phyloP scores from a whole-genome alignment of 2,888 invertebrate species.

The Gonocerus acuteangulatus region DNA sequence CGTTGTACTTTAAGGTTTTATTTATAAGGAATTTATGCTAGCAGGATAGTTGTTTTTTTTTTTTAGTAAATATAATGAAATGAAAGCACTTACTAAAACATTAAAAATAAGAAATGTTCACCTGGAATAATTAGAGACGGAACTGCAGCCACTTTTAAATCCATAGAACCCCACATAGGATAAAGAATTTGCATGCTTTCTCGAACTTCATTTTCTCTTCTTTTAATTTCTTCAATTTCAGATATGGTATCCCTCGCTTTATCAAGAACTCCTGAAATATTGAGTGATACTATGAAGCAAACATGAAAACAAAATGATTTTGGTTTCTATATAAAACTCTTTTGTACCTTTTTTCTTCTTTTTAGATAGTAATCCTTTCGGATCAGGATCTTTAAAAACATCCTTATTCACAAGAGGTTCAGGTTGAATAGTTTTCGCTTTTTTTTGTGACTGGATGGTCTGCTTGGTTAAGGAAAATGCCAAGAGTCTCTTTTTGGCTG shows the following conservation, averaged over 20 bases:
- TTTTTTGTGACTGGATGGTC: slow-evolving; percentile 32
- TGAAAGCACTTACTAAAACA: no score
- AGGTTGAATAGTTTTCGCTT: slow-evolving; percentile 22
- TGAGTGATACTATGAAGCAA: not conserved
- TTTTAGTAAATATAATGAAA: no score
- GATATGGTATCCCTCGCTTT: slow-evolving; percentile 37
- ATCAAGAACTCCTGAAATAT: slow-evolving; percentile 22
- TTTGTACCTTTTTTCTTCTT: slow-evolving; percentile 28
- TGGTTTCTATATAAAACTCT: not conserved
- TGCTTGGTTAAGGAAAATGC: slow-evolving; percentile 44
- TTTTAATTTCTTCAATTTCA: slow-evolving; percentile 37
- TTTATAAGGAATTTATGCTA: no score
- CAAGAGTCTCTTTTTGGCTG: slow-evolving; percentile 44
- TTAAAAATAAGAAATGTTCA: not conserved
- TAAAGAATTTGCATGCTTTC: slow-evolving; percentile 32
- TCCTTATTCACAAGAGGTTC: slow-evolving; percentile 15
- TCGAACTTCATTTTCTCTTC: slow-evolving; percentile 33
- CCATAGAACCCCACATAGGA: slow-evolving; percentile 27
- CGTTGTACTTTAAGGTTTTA: no score
- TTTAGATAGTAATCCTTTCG: slow-evolving; percentile 15
- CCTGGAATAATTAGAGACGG: slow-evolving; percentile 22
- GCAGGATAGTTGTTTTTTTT: no score
- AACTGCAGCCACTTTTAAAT: not conserved
- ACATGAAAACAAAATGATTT: not conserved
- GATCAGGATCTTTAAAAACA: slow-evolving; percentile 16